Evolutionary conservation across 2,797 vertebrate genomes (phyloP), one percentile per base, ranked within the genome.

Genomic region (Phrynocephalus forsythii): DNA sequence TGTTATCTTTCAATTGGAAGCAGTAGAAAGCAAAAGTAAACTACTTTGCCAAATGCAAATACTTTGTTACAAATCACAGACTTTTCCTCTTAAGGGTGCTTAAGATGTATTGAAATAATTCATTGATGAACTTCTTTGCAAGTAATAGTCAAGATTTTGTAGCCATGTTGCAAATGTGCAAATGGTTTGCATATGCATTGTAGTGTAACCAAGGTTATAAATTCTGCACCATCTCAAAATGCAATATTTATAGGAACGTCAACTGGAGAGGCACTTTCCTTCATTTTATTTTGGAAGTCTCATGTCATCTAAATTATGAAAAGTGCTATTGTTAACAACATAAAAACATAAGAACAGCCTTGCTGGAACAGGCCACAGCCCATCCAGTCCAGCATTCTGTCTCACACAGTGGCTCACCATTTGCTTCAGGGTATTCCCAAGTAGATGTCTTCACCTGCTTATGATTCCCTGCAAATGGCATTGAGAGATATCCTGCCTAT

Each of bases 261-360:
- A 91, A 26, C 73, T 85, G 81, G 91, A 93, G 83, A 93, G 90
- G 91, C 66, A 81, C 90, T 94, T 92, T 93, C 91, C 94, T 95
- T 95, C 93, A 68, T 91, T 83, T 94, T 38, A 77, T 88, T 89
- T 89, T 94, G 84, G 89, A 88, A 93, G 83, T 92, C 85, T 87
- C 84, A 84, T 94, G 91, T 92, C 71, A 95, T 93, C 93, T 94
- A 93, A 92, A 93, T 90, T 94, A 86, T 93, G 87, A 88, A 93
- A 67, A 94, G 88, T 56, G 66, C 88, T 89, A 91, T 94, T 95
- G 94, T 94, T 94, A 93, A 44, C 38, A 44, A 44, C 38, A 44
- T 44, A 44, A 44, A 5, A 44, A 44, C 38, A 44, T 44, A 44
- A 44, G 38, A 5, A 44, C 38, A 44, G 38, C 38, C 38, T 44